Evolutionary conservation across 2,113 vertebrate genomes (phyloP), one percentile per base, ranked within the genome.

Genomic region (Clarias macrocephalus): DNA sequence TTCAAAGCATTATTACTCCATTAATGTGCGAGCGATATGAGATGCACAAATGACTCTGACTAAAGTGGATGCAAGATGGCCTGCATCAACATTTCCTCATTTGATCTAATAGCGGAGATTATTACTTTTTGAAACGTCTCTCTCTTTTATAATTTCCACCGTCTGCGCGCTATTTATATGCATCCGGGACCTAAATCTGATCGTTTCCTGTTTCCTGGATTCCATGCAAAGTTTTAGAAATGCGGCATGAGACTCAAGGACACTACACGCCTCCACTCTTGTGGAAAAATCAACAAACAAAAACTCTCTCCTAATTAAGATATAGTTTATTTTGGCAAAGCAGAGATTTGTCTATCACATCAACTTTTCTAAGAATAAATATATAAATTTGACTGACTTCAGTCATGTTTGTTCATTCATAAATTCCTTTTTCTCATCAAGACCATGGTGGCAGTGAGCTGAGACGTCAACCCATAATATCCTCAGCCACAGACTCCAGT

Each of bases 1-100:
- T 60, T 60, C 79, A 23, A 30, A 81, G 79, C 79, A 81, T 81
- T 80, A 81, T 81, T 81, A 37, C 28, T 81, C 19, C 81, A 66
- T 83, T 83, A 83, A 83, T 83, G 81, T 83, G 62, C 23, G 13
- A 37, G 57, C 23, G 30, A 81, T 81, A 62, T 42, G 79, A 48
- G 62, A 66, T 66, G 81, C 62, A 66, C 62, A 66, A 83, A 83
- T 66, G 81, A 62, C 42, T 83, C 15, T 12, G 81, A 83, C 23
- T 65, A 66, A 80, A 82, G 80, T 65, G 60, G 81, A 83, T 54
- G 62, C 62, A 82, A 81, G 37, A 66, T 65, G 62, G 25, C 37
- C 81, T 21, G 42, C 37, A 66, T 82, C 33, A 65, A n/a, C 80
- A 82, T 82, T 65, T 60, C 60, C 80, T 82, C 59, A 42, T 66